Base-by-base conservation (phyloP, 2,888 invertebrate species). In the Caenorhabditis sp. region DNA sequence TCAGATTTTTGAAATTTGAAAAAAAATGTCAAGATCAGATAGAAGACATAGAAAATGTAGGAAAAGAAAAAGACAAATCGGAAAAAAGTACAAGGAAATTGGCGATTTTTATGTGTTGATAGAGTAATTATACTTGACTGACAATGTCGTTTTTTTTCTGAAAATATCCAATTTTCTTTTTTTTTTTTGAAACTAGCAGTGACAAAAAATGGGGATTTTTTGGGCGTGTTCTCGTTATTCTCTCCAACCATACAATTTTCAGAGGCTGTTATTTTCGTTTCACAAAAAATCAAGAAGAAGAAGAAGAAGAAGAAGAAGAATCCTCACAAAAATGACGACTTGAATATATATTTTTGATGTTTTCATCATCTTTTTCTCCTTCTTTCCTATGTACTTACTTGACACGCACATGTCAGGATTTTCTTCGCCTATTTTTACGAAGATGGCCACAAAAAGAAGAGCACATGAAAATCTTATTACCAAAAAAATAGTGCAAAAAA, bases 281-380 rank as follows among this genome's bases (percentile, higher is more conserved):
- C 21, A 59, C 8, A 27, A 38, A 63, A 56, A 43, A 43, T 27
- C 31, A 25, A 50, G 49, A 56, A 52, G 21, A 56, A 25, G 52
- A 20, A 54, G 23, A 25, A 50, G 49, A 56, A 52, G 21, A 56
- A 25, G 52, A 20, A 54, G 23, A 49, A 17, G 12, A 54, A 52
- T 5, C 57, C 57, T 12, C 27, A 17, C 52, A 59, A 36, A n/a
- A n/a, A n/a, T n/a, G 31, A 31, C 10, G 31, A 31, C 31, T 27
- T 56, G 63, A 59, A 59, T 63, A 57, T 59, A 59, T 31, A 10
- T 31, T 31, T 31, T 31, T 31, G 31, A 31, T 31, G 31, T 31
- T 31, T 31, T 31, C 31, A 31, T 31, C 31, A 31, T 31, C 31
- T 7, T 31, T 10, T 7, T 31, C 31, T 17, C 14, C 43, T 17